phyloP scores from a whole-genome alignment of 2,888 invertebrate species.

The Cataglyphis altisquamis region DNA sequence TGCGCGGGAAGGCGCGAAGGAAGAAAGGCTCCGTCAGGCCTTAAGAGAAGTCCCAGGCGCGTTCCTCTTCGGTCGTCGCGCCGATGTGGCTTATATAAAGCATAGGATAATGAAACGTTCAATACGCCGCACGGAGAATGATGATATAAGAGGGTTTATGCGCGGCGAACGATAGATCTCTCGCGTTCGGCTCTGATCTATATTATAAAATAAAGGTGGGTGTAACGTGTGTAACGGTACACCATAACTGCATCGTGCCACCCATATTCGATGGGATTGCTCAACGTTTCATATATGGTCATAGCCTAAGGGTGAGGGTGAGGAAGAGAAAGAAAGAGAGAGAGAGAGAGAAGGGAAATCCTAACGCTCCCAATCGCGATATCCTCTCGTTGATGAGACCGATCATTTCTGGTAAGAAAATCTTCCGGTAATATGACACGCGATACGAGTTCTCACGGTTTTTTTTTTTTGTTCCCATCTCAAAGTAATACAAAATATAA shows the following conservation, averaged over 20 bases:
- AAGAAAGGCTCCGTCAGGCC: not conserved
- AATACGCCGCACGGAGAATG: slow-evolving; percentile 47
- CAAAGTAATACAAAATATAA: not conserved
- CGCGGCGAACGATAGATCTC: slow-evolving; percentile 38
- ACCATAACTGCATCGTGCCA: slow-evolving; percentile 58
- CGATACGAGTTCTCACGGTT: slow-evolving; percentile 17
- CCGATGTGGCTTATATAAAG: slow-evolving; percentile 63
- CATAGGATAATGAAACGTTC: slow-evolving; percentile 64
- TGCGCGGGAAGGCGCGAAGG: slow-evolving; percentile 18
- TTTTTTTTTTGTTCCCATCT: not conserved
- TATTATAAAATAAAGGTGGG: slow-evolving; percentile 78
- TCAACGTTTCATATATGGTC: slow-evolving; percentile 71
- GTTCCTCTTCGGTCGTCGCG: not conserved
- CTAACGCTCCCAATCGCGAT: slow-evolving; percentile 18
- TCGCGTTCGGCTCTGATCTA: slow-evolving; percentile 69
- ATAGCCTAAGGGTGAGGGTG: slow-evolving; percentile 62
- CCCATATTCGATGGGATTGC: slow-evolving; percentile 72
- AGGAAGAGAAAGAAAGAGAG: slow-evolving; percentile 7
- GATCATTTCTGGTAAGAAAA: not conserved
- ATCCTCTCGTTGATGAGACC: slow-evolving; percentile 37
- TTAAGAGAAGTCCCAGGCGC: slow-evolving; percentile 40
- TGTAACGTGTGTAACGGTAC: slow-evolving; percentile 75
- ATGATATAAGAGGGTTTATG: slow-evolving; percentile 49
- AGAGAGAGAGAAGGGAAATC: slow-evolving; percentile 19
- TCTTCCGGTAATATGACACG: slow-evolving; percentile 17